Conservation (phyloP, 1,140 invertebrate genomes). For the Physella acuta region DNA sequence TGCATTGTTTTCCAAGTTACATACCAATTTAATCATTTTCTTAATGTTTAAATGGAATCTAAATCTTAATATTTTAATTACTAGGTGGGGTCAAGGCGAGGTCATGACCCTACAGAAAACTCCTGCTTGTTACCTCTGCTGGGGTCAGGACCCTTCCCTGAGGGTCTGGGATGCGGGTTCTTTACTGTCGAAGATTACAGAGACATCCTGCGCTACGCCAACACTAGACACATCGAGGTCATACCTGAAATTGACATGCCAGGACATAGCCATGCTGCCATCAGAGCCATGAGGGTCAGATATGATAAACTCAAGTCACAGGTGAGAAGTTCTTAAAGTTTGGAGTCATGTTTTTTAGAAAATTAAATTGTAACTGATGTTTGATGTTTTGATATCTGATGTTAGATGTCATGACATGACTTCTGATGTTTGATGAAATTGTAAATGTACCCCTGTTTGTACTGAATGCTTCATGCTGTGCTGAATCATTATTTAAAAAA, state of each 20-base stretch:
- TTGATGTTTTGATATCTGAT: too few relatives aligned
- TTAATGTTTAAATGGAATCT: not conserved
- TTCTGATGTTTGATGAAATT: too few relatives aligned
- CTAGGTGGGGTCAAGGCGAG: conserved; percentile 48
- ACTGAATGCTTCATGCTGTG: too few relatives aligned
- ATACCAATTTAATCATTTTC: not conserved
- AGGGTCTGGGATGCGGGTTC: conserved; percentile 44
- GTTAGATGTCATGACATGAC: too few relatives aligned
- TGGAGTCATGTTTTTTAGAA: too few relatives aligned
- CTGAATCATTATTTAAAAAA: too few relatives aligned
- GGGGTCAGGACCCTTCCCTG: conserved; percentile 45
- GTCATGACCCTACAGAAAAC: conserved; percentile 46
- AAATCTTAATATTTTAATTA: not conserved
- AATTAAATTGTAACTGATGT: too few relatives aligned
- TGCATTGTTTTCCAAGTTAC: too few relatives aligned
- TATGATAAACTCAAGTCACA: conserved; percentile 23
- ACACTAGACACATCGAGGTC: conserved; percentile 47
- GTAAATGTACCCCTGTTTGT: too few relatives aligned
- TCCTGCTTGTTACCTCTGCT: conserved; percentile 48
- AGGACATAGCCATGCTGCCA: conserved; percentile 54
- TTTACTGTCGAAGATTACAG: conserved; percentile 49
- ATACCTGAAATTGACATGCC: conserved; percentile 59
- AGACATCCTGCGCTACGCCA: conserved; percentile 51
- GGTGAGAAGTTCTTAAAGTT: too few relatives aligned
- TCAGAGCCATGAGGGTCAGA: conserved; percentile 49